Base-by-base conservation (phyloP, 2,797 vertebrate genomes). In the Oreochromis grahami region DNA sequence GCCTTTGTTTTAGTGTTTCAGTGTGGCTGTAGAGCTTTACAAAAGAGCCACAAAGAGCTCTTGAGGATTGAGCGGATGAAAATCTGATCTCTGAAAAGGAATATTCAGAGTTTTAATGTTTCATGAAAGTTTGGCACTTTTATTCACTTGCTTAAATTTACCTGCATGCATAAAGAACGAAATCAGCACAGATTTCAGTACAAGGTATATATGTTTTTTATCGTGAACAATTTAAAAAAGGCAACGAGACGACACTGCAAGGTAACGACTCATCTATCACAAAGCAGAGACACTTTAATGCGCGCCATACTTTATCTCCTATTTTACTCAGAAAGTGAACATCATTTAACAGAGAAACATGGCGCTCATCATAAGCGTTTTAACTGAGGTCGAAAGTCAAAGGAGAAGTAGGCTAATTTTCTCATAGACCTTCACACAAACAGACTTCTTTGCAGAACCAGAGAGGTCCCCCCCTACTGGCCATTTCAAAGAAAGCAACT, bases 131-230 rank as follows among this genome's bases (percentile, higher is more conserved):
- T 13, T 4, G 38, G 12, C 21, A 7, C 9, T 29, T 72, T 45
- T 43, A 24, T 65, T 8, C 60, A 14, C 63, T 24, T 24, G 5
- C 5, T 70, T 70, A 26, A 26, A 45, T 29, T 48, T 72, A 48
- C 3, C 24, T 5, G 0, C 3, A 19, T 19, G 7, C 24, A 29
- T 72, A 48, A 34, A n/a, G 9, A 60, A 60, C 2, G 0, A 21
- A 41, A 1, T 65, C 36, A 65, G 36, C 38, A 70, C 8, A 1
- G 0, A 68, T 43, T 41, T 24, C 7, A 68, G n/a, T 9, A 24
- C 24, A 15, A 15, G 13, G 63, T 24, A 68, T 38, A 38, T 10
- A 15, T 41, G 26, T 26, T 26, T 41, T 65, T 14, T 68, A 14
- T 41, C 0, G 5, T 68, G 7, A 8, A 68, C 36, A 68, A 68